Percentiles rank a stretch among this genome's conserved stretches.
Evolutionary conservation across 2,888 invertebrate species (phyloP).

Genomic region (Caenorhabditis sp.): DNA sequence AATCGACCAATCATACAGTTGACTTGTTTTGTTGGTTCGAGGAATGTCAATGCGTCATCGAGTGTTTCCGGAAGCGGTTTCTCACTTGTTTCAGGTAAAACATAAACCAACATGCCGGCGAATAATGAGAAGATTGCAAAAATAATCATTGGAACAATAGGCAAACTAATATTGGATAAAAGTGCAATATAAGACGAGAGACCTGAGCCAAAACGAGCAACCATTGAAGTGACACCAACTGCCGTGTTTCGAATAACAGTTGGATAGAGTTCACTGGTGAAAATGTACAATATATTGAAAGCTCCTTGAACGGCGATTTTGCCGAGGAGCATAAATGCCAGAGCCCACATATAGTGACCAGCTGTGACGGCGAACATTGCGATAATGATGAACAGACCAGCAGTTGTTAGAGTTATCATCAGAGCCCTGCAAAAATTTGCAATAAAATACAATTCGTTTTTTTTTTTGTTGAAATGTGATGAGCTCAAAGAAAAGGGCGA

Average conservation of each 20-base stretch:
- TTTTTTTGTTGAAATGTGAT: no score
- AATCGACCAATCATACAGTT: conserved; percentile 40
- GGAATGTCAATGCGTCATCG: conserved; percentile 43
- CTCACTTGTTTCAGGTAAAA: conserved; percentile 69
- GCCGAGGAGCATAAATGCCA: conserved; percentile 67
- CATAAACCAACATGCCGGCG: conserved; percentile 67
- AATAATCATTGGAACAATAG: conserved; percentile 71
- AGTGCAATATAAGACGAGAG: conserved; percentile 69
- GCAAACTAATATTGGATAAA: conserved; percentile 67
- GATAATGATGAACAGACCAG: conserved; percentile 64
- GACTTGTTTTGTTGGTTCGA: conserved; percentile 37
- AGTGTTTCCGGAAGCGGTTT: conserved; percentile 70
- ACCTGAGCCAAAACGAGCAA: conserved; percentile 69
- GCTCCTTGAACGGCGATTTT: conserved; percentile 70
- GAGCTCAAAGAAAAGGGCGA: no score
- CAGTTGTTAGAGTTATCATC: conserved; percentile 65
- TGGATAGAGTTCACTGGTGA: conserved; percentile 70
- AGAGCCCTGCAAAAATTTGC: conserved; percentile 59
- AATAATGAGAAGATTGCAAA: conserved; percentile 70
- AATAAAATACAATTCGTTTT: neutral
- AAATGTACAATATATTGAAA: conserved; percentile 71
- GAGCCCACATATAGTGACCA: conserved; percentile 58
- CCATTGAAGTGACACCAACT: conserved; percentile 64
- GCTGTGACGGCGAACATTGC: conserved; percentile 62
- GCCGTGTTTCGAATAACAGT: conserved; percentile 70